A percentile compares a stretch with the other conserved stretches of the same genome.
Conservation (phyloP, 2,113 vertebrate species). For the Paracanthobrama guichenoti region DNA sequence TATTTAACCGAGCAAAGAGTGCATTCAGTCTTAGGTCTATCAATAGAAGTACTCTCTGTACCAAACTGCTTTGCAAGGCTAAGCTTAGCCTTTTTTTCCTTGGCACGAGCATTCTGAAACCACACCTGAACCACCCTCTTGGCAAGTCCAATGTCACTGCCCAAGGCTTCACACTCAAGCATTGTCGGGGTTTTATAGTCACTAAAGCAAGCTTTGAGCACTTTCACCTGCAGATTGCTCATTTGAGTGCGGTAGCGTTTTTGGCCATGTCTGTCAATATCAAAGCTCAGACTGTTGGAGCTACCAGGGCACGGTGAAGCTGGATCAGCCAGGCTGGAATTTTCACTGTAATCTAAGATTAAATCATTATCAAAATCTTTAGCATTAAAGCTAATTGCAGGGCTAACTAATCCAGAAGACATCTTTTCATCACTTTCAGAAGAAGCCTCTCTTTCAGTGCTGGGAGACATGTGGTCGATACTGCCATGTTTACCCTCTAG, state of each 20-base stretch:
- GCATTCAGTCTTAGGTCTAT: constrained; percentile 90
- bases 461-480: constrained; percentile 79
- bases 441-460: constrained; percentile 80
- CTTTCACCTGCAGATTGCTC: constrained; percentile 89
- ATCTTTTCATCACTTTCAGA: constrained; percentile 83
- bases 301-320: constrained; percentile 89
- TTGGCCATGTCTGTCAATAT: constrained; percentile 86
- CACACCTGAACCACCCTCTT: constrained; percentile 93
- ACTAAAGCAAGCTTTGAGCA: constrained; percentile 90
- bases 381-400: constrained; percentile 86
- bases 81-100: constrained; percentile 89
- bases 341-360: constrained; percentile 91
- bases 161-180: constrained; percentile 89
- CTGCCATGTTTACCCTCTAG: constrained; percentile 81
- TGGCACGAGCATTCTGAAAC: constrained; percentile 91
- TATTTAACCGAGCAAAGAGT: constrained; percentile 91
- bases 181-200: constrained; percentile 91
- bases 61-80: constrained; percentile 92
- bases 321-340: constrained; percentile 90
- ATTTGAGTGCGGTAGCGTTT: constrained; percentile 90
- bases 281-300: constrained; percentile 84
- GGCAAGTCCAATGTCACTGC: constrained; percentile 90
- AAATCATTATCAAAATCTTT: constrained; percentile 94
- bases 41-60: constrained; percentile 85
- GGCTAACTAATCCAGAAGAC: constrained; percentile 87